Percentiles rank a stretch among this genome's conserved stretches.
Evolutionary conservation across 1,140 invertebrate species (phyloP).

Genomic region (Phthorimaea operculella): DNA sequence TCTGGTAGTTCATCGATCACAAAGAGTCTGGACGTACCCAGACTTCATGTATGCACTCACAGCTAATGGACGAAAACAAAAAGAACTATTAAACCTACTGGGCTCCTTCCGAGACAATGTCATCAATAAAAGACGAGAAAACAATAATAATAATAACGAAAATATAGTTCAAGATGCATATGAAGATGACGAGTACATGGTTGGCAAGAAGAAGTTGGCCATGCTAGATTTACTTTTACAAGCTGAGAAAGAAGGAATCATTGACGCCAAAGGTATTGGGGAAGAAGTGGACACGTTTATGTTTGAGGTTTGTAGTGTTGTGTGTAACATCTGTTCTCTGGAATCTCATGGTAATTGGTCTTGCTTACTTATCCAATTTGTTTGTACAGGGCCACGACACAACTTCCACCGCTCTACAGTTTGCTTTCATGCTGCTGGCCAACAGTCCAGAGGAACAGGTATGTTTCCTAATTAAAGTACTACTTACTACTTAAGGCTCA

Average conservation of each 20-base stretch:
- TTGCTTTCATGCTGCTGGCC: conserved; percentile 32
- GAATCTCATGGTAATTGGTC: too few relatives aligned
- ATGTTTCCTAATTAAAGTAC: too few relatives aligned
- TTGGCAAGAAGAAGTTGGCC: conserved; percentile 30
- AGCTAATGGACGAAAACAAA: conserved; percentile 12
- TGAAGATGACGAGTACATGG: conserved; percentile 7
- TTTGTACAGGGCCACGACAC: conserved; percentile 43
- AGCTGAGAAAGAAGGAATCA: conserved; percentile 66
- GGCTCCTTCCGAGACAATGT: conserved; percentile 73
- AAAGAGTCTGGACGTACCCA: conserved; percentile 71
- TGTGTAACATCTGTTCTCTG: too few relatives aligned
- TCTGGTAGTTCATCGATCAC: conserved; percentile 60
- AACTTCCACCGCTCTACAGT: conserved; percentile 28
- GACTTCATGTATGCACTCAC: conserved; percentile 6
- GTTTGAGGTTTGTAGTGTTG: conserved; percentile 70
- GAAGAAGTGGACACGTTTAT: conserved; percentile 89
- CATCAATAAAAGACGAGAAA: conserved; percentile 17
- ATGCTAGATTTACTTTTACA: conserved; percentile 68
- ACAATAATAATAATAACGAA: conserved; percentile 1
- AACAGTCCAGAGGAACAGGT: conserved; percentile 28
- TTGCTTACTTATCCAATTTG: too few relatives aligned
- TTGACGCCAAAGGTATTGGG: conserved; percentile 75
- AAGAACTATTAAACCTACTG: conserved; percentile 66
- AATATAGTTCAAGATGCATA: conserved; percentile 6
- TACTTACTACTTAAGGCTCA: too few relatives aligned